A percentile compares a stretch with the other conserved stretches of the same genome.
These are phyloP conservation scores for Sebastes taczanowskii DNA, from an alignment of 2,797 vertebrate genomes.

Conservation along the genomic window DNA sequence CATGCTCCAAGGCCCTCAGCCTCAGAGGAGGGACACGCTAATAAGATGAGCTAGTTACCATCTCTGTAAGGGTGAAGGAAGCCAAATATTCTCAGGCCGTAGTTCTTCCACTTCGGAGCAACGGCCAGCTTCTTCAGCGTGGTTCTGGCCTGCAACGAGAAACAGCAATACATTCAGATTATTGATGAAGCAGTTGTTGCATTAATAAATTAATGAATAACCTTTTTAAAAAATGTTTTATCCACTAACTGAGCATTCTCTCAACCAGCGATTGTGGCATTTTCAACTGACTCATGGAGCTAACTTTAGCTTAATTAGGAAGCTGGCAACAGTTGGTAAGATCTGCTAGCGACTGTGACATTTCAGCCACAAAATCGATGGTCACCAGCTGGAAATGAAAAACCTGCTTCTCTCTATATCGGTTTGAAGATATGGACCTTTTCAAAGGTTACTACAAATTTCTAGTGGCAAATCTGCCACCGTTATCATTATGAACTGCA, in stretches of 20 bases:
- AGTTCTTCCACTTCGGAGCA: slow-evolving; percentile 99
- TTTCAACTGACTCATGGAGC: neutral
- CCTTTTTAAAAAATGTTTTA: neutral
- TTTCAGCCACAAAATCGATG: neutral
- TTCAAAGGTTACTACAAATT: neutral
- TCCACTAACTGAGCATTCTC: neutral
- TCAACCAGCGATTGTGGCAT: neutral
- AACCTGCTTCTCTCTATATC: neutral
- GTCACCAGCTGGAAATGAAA: neutral
- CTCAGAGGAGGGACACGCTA: slow-evolving; percentile 17
- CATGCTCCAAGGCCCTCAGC: slow-evolving; percentile 27
- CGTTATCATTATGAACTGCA: neutral
- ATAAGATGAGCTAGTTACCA: slow-evolving; percentile 80
- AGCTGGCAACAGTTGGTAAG: neutral
- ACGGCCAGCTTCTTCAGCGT: slow-evolving; percentile 95
- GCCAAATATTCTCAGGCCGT: slow-evolving; percentile 95
- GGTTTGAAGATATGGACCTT: neutral
- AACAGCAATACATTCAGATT: neutral
- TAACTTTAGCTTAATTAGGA: neutral
- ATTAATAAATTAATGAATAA: neutral
- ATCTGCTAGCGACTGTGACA: neutral
- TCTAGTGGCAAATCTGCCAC: no score
- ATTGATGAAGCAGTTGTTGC: neutral
- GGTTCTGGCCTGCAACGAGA: slow-evolving; percentile 87
- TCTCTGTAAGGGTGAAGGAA: slow-evolving; percentile 97